Evolutionary conservation across 2,113 vertebrate genomes (phyloP).

Genomic region (Osmerus mordax): DNA sequence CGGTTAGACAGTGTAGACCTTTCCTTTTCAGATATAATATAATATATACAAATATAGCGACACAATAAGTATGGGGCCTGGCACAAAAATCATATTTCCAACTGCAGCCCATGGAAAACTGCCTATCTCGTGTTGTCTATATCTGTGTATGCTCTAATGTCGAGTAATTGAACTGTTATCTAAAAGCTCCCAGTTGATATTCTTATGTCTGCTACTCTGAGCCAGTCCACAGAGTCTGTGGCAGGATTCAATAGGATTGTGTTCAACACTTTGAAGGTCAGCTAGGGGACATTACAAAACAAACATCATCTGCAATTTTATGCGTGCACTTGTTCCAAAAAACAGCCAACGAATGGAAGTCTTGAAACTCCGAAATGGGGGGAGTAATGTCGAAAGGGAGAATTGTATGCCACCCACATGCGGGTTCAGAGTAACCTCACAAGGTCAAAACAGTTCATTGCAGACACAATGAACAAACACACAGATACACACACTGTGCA

Average conservation of each 20-base stretch:
- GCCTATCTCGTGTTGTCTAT: no score
- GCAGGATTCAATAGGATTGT: neutral
- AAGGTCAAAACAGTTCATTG: slow-evolving; percentile 46
- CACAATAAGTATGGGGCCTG: no score
- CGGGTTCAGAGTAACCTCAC: slow-evolving; percentile 30
- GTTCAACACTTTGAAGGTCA: slow-evolving; percentile 33
- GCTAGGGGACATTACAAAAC: slow-evolving; percentile 40
- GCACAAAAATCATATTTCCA: no score
- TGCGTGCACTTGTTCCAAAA: slow-evolving; percentile 29
- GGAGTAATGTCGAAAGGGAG: slow-evolving; percentile 20
- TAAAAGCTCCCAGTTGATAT: no score
- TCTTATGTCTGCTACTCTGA: no score
- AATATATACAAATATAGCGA: no score
- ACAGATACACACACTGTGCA: slow-evolving; percentile 1
- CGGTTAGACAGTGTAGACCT: no score
- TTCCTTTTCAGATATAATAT: no score
- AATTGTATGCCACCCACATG: slow-evolving; percentile 59
- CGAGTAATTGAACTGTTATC: no score
- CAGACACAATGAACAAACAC: slow-evolving; percentile 6
- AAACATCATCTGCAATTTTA: slow-evolving; percentile 38
- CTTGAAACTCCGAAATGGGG: slow-evolving; percentile 34
- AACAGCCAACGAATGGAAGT: slow-evolving; percentile 35
- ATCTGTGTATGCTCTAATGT: no score
- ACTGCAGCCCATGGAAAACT: no score
- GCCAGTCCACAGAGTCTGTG: no score